Evolutionary conservation across 2,113 vertebrate genomes (phyloP).

Genomic region (Ivindomyrus marchei): DNA sequence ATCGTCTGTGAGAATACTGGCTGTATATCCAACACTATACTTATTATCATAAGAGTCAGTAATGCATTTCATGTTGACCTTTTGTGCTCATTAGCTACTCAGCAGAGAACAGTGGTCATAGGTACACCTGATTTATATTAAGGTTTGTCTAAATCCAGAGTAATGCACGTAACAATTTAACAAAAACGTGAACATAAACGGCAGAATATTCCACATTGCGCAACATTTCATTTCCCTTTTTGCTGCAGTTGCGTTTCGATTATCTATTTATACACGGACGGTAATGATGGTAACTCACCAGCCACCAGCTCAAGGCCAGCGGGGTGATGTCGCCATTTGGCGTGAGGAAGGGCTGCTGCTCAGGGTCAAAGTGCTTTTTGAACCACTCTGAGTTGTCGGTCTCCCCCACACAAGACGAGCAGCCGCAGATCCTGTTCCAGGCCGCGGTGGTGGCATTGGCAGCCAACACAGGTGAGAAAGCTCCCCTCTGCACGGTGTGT

Average conservation of each 20-base stretch:
- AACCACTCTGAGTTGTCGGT: slow-evolving; percentile 53
- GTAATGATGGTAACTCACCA: slow-evolving; percentile 56
- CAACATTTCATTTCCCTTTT: not conserved
- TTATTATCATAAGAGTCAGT: not conserved
- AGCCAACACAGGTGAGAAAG: slow-evolving; percentile 22
- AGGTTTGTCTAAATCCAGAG: not conserved
- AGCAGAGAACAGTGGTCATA: not conserved
- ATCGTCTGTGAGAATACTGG: too few relatives aligned
- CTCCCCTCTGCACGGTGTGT: slow-evolving; percentile 47
- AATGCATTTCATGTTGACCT: not conserved
- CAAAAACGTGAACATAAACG: not conserved
- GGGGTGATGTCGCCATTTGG: slow-evolving; percentile 38
- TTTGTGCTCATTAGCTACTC: not conserved
- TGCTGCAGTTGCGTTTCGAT: not conserved
- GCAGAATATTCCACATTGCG: not conserved
- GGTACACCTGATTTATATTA: not conserved
- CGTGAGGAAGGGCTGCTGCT: slow-evolving; percentile 47
- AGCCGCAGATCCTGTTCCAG: slow-evolving; percentile 29
- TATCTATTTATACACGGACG: not conserved
- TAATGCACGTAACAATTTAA: not conserved
- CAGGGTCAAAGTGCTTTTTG: slow-evolving; percentile 44
- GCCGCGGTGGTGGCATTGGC: not conserved
- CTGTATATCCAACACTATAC: not conserved
- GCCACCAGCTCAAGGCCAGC: slow-evolving; percentile 61
- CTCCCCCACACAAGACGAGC: slow-evolving; percentile 36